A percentile compares a stretch with the other conserved stretches of the same genome.
Evolutionary conservation across 2,888 invertebrate genomes (phyloP).

Genomic region (Parnassius glacialis): DNA sequence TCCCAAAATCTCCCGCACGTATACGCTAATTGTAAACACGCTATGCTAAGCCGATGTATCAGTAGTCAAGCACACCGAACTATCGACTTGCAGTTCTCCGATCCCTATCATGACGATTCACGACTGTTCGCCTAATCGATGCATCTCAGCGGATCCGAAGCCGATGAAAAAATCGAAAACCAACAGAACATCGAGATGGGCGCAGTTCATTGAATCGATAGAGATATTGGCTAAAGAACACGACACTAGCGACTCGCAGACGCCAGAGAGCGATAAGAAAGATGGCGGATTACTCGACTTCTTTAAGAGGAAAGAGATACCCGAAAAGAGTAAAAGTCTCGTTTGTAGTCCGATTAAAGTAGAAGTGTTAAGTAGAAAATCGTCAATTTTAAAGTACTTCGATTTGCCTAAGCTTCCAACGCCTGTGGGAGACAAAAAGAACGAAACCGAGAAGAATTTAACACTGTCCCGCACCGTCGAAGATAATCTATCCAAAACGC

Average conservation of each 20-base stretch:
- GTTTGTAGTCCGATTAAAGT: constrained; percentile 55
- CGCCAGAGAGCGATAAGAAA: constrained; percentile 43
- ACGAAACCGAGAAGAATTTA: constrained; percentile 32
- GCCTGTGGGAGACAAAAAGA: constrained; percentile 39
- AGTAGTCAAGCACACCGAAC: constrained; percentile 36
- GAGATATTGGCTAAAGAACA: constrained; percentile 48
- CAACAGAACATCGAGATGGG: constrained; percentile 48
- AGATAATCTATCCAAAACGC: constrained; percentile 51
- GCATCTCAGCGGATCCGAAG: constrained; percentile 25
- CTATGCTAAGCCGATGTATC: not conserved
- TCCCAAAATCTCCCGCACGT: constrained; percentile 17
- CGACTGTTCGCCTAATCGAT: constrained; percentile 50
- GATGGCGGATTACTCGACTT: constrained; percentile 51
- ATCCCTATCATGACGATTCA: constrained; percentile 52
- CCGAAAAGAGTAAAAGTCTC: constrained; percentile 47
- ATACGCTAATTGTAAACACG: constrained; percentile 10
- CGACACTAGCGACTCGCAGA: constrained; percentile 43
- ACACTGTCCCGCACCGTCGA: constrained; percentile 43
- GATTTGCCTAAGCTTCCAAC: constrained; percentile 51
- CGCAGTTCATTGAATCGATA: constrained; percentile 56
- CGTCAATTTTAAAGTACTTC: constrained; percentile 53
- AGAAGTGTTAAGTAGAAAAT: constrained; percentile 38
- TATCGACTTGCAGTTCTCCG: constrained; percentile 44
- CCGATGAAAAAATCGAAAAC: constrained; percentile 28
- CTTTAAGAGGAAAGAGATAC: constrained; percentile 44